Evolutionary conservation across 2,888 invertebrate genomes (phyloP).

Genomic region (Netelia inedita): DNA sequence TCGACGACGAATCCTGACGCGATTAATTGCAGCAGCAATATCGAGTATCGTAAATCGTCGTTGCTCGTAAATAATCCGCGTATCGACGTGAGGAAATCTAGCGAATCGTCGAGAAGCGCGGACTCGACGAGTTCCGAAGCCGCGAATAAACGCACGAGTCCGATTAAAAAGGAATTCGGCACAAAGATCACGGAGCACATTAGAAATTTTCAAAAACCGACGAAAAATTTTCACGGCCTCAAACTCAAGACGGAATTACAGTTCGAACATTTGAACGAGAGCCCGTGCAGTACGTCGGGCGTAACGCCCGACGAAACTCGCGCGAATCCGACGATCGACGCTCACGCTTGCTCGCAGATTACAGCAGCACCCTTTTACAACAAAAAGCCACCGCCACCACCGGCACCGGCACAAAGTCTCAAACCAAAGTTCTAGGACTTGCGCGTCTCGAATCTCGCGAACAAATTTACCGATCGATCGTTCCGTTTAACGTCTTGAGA

Average conservation of each 20-base stretch:
- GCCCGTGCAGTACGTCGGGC: constrained; percentile 74
- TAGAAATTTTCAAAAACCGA: constrained; percentile 77
- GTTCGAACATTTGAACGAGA: constrained; percentile 79
- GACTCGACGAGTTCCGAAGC: constrained; percentile 10
- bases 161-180: constrained; percentile 75
- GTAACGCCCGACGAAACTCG: constrained; percentile 41
- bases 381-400: constrained; percentile 83
- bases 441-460: neutral
- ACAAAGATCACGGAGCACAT: constrained; percentile 78
- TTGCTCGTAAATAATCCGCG: constrained; percentile 50
- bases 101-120: neutral
- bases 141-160: constrained; percentile 64
- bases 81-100: constrained; percentile 22
- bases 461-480: neutral
- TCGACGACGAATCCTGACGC: constrained; percentile 89
- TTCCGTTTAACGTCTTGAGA: too few species aligned
- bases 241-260: constrained; percentile 77
- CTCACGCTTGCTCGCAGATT: neutral
- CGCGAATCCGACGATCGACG: neutral
- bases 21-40: constrained; percentile 84
- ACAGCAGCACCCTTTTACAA: constrained; percentile 78
- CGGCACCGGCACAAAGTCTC: constrained; percentile 79
- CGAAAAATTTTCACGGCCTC: constrained; percentile 80
- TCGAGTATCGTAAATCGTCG: constrained; percentile 80
- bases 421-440: constrained; percentile 79